phyloP scores from a whole-genome alignment of 2,113 vertebrate genomes.

The Lepidiolamprologus cunningtoni region DNA sequence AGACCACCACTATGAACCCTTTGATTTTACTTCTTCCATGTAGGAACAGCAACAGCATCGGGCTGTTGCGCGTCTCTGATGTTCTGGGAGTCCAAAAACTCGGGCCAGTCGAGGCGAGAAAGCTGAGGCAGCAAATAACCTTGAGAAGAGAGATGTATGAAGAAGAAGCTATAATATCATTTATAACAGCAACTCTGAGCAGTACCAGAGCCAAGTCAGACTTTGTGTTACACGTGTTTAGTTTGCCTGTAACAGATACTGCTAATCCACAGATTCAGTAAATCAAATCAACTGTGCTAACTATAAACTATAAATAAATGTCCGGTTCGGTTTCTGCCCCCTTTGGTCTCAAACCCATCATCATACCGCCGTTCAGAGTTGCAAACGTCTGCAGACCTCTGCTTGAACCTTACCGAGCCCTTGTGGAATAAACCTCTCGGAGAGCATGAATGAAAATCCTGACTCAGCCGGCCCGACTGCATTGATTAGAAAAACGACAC shows the following conservation, averaged over 20 bases:
- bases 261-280: background rate
- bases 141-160: background rate
- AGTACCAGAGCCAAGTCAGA: background rate
- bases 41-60: background rate
- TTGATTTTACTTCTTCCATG: background rate
- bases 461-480: background rate
- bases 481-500: background rate
- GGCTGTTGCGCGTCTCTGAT: background rate
- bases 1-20: background rate
- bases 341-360: background rate
- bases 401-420: background rate
- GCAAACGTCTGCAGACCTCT: background rate
- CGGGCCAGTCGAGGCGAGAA: background rate
- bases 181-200: background rate
- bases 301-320: background rate
- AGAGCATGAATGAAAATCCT: background rate
- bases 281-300: background rate
- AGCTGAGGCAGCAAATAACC: slow-evolving; percentile 16
- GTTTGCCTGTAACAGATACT: background rate
- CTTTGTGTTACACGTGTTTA: background rate
- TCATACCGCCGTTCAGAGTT: background rate
- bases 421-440: background rate
- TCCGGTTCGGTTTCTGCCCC: background rate
- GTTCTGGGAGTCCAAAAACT: background rate
- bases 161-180: background rate